phyloP scores from a whole-genome alignment of 2,113 vertebrate genomes.

The Pelmatolapia mariae region DNA sequence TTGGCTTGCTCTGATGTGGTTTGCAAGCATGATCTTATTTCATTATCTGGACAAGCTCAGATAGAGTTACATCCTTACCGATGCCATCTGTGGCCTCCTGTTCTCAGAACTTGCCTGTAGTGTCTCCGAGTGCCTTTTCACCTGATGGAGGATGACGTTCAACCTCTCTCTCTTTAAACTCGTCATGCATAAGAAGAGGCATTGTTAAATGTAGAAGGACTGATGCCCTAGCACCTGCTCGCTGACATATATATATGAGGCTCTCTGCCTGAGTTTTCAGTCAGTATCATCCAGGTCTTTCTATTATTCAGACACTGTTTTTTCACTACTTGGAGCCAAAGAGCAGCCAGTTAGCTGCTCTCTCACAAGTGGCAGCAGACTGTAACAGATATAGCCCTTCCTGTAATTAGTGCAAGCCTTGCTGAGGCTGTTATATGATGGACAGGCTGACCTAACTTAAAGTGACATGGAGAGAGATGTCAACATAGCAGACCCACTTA shows the following conservation, averaged over 20 bases:
- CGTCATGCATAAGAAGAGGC: neutral
- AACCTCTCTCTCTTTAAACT: slow-evolving; percentile 20
- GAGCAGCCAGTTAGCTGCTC: neutral
- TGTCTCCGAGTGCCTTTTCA: neutral
- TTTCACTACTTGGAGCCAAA: slow-evolving; percentile 2
- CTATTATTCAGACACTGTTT: neutral
- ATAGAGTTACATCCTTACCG: slow-evolving; percentile 49
- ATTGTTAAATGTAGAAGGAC: neutral
- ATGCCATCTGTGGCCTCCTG: slow-evolving; percentile 42
- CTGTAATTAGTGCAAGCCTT: slow-evolving; percentile 53
- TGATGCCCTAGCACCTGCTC: neutral
- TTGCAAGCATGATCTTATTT: slow-evolving; percentile 51
- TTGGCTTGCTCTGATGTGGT: slow-evolving; percentile 32
- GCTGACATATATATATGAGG: neutral
- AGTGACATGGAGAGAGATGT: neutral
- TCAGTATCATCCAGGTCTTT: neutral
- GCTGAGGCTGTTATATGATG: slow-evolving; percentile 20
- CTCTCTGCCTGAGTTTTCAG: neutral
- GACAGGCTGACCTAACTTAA: slow-evolving; percentile 16
- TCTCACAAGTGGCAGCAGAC: slow-evolving; percentile 2
- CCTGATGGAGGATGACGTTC: slow-evolving; percentile 34
- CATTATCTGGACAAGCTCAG: slow-evolving; percentile 43
- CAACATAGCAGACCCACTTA: neutral
- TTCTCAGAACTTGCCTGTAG: neutral
- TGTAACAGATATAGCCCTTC: slow-evolving; percentile 47